These are phyloP conservation scores for Paralichthys olivaceus DNA, from an alignment of 2,113 vertebrate species.

Conservation along the genomic window DNA sequence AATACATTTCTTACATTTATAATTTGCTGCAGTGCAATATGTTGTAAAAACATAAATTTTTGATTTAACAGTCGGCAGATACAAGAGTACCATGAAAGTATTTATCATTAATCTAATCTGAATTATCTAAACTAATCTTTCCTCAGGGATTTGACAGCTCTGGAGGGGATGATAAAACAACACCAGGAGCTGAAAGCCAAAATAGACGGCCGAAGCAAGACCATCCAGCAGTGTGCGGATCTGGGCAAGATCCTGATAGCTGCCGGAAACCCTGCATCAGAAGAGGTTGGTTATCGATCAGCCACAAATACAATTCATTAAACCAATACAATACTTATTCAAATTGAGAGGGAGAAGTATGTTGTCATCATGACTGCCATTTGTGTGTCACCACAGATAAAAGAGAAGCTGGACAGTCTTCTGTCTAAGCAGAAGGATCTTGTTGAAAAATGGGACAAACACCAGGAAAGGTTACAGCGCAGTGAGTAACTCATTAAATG, in stretches of 20 bases:
- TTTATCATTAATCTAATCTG: constrained; percentile 12
- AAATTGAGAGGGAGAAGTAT: background rate
- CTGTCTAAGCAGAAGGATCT: constrained; percentile 89
- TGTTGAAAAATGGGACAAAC: constrained; percentile 90
- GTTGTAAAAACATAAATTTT: background rate
- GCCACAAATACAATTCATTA: background rate
- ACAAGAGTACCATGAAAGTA: background rate
- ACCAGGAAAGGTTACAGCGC: constrained; percentile 89
- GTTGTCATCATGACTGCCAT: constrained; percentile 30
- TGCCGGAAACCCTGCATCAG: constrained; percentile 89
- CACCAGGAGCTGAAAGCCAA: constrained; percentile 92
- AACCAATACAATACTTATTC: background rate
- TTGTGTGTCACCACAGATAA: constrained; percentile 80
- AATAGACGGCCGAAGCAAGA: constrained; percentile 90
- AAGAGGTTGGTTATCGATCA: constrained; percentile 83
- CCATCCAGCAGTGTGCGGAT: constrained; percentile 88
- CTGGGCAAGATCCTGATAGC: constrained; percentile 89
- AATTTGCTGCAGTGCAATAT: background rate
- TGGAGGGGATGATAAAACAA: constrained; percentile 89
- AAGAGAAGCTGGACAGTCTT: constrained; percentile 91
- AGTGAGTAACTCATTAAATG: constrained; percentile 79
- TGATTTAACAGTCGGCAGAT: constrained; percentile 5
- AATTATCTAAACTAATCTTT: background rate
- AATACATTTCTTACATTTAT: no score
- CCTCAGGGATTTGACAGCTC: constrained; percentile 87